Base-by-base conservation (phyloP, 2,888 invertebrate genomes). In the Liopterus haemorrhoidalis region DNA sequence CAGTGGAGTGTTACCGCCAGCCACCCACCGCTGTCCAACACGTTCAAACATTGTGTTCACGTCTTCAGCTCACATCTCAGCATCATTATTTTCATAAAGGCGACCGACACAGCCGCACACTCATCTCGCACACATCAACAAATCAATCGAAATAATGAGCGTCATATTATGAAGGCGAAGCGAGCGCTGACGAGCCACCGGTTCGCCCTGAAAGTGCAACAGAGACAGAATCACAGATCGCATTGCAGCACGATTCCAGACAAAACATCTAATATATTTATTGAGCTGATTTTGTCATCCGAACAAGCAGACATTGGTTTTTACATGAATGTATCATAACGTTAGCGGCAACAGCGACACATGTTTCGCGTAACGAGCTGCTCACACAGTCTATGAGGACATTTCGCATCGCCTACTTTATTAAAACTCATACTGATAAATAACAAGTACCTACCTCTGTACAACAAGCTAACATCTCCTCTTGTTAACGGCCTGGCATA, bases 211-310 rank as follows among this genome's bases (percentile, higher is more conserved):
- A 46, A 47, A 56, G 56, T 54, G 54, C 51, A 31, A 27, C 31
- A 15, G 21, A 27, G 47, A 49, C 48, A 51, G 46, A 44, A 38
- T 22, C 16, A 19, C 9, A 5, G 16, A 15, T 6, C 11, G 33
- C 22, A 14, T 12, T 4, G 6, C 14, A 8, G 21, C 22, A 28
- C 41, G 50, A 46, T 38, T 42, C 30, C 46, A n/a, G 41, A 55
- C 55, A 57, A 59, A 58, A 57, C 58, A 58, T 58, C 54, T 57
- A 58, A 59, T 58, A 58, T 59, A 59, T 59, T 59, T 58, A 57
- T 57, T 56, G 57, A 54, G 51, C 54, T 57, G 57, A 57, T 59
- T 14, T 19, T 33, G 35, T 33, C 36, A 36, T 11, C 22, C n/a
- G 56, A 51, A 57, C 51, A 52, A 48, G 48, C 49, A 52, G 55